Evolutionary conservation across 1,140 invertebrate species (phyloP).

Genomic region (Nymphalis io): DNA sequence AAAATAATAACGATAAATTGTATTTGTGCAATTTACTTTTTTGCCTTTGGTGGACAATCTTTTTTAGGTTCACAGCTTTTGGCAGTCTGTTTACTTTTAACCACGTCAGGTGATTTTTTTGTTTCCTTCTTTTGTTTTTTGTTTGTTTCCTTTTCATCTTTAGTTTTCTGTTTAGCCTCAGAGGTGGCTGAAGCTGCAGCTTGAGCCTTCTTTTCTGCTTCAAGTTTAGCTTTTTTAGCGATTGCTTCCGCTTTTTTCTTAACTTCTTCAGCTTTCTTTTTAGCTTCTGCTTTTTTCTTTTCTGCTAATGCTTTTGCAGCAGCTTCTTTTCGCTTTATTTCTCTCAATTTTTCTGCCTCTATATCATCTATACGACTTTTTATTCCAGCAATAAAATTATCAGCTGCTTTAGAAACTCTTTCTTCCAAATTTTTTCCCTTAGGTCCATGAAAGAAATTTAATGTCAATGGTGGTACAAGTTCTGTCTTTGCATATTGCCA

Average conservation of each 20-base stretch:
- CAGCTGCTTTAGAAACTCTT: constrained; percentile 34
- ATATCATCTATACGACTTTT: constrained; percentile 51
- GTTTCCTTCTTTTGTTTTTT: constrained; percentile 20
- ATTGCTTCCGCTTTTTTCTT: constrained; percentile 36
- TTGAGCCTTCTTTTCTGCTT: constrained; percentile 36
- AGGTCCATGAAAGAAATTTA: constrained; percentile 53
- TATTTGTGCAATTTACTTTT: constrained; percentile 8
- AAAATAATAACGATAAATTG: background rate
- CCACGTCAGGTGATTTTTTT: constrained; percentile 7
- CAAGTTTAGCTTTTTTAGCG: constrained; percentile 31
- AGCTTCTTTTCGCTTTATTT: constrained; percentile 50
- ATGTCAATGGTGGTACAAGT: constrained; percentile 60
- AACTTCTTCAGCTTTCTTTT: constrained; percentile 41
- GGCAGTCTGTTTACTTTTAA: background rate
- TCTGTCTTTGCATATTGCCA: constrained; percentile 72
- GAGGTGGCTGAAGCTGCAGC: constrained; percentile 16
- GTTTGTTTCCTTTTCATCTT: constrained; percentile 13
- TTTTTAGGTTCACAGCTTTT: constrained; percentile 20
- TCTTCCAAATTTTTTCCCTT: constrained; percentile 57
- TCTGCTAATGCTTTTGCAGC: constrained; percentile 49
- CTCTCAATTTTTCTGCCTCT: constrained; percentile 46
- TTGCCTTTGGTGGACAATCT: constrained; percentile 6
- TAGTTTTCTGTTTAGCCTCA: constrained; percentile 22
- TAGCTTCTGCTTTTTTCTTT: constrained; percentile 51
- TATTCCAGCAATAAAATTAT: constrained; percentile 49